Base-by-base conservation (phyloP, 2,113 vertebrate genomes). In the Lota lota region DNA sequence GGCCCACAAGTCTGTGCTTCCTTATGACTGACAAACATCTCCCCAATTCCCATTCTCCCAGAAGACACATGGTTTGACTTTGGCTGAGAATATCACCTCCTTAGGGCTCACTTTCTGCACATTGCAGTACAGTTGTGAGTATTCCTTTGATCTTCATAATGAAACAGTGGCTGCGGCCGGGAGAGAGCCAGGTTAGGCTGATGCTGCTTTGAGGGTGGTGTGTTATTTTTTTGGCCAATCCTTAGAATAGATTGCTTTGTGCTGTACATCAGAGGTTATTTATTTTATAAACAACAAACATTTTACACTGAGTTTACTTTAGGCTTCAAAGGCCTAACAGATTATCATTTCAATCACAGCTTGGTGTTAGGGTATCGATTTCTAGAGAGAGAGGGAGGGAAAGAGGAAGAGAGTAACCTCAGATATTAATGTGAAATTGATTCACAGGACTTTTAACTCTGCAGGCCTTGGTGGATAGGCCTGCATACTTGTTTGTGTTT, bases 281-380 rank as follows among this genome's bases (percentile, higher is more conserved):
- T 59, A 10, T 59, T 21, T 12, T 10, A 20, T 19, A 8, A 21
- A 59, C 57, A 19, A 16, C 57, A 59, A 47, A 47, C 40, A 47
- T 47, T 47, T 47, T 47, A 47, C 40, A 47, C 40, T 47, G 40
- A 47, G 40, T 47, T 47, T 47, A 14, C 40, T 47, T 47, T 47
- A 14, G 40, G 63, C 68, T n/a, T 81, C 67, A 80, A 87, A 79
- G 72, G 79, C 74, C 77, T 20, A 69, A 76, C 71, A 80, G 74
- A 83, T 84, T 86, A 84, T 80, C 88, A 86, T 89, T 88, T 85
- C 74, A 76, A 72, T 89, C 85, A 89, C 86, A 47, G 40, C 87
- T 85, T 87, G 79, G 60, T 19, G n/a, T 47, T 63, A n/a, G 50
- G 40, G 40, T 47, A 47, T 47, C 2, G 40, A 47, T 47, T 47